Conservation (phyloP, 2,797 vertebrate species). For the Anolis apletophallus region DNA sequence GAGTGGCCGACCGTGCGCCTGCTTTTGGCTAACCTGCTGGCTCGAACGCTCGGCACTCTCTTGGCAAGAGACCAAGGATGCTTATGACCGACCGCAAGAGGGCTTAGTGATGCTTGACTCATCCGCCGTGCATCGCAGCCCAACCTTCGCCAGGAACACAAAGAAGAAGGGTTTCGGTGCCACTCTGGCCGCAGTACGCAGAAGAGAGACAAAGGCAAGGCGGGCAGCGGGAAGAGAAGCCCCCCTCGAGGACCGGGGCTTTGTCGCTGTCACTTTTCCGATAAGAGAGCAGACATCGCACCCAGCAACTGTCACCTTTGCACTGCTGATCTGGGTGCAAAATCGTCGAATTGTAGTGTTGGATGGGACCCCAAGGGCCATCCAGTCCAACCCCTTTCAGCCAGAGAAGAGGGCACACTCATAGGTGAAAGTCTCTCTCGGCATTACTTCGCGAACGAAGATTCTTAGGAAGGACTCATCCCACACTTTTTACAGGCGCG, state of each 20-base stretch:
- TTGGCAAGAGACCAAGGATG: not conserved
- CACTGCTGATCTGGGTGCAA: not conserved
- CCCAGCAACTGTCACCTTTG: too few species aligned
- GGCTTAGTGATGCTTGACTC: not conserved
- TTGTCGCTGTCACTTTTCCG: not conserved
- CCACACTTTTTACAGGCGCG: too few species aligned
- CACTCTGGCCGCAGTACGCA: not conserved
- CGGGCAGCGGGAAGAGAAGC: not conserved
- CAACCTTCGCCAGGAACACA: not conserved
- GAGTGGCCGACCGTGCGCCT: not conserved
- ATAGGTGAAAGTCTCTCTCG: too few species aligned
- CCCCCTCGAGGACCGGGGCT: not conserved
- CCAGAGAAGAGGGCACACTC: too few species aligned
- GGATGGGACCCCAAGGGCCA: too few species aligned
- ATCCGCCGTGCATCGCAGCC: not conserved
- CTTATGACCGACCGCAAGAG: constrained; percentile 21
- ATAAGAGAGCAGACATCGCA: too few species aligned
- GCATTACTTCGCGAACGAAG: too few species aligned
- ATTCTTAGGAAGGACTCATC: too few species aligned
- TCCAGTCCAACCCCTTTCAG: too few species aligned
- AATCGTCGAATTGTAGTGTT: too few species aligned
- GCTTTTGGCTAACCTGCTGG: constrained; percentile 21
- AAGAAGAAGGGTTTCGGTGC: not conserved
- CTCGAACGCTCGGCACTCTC: not conserved
- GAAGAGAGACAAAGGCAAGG: not conserved